Conservation (phyloP, 1,140 invertebrate genomes). For the Cotesia chilonis region DNA sequence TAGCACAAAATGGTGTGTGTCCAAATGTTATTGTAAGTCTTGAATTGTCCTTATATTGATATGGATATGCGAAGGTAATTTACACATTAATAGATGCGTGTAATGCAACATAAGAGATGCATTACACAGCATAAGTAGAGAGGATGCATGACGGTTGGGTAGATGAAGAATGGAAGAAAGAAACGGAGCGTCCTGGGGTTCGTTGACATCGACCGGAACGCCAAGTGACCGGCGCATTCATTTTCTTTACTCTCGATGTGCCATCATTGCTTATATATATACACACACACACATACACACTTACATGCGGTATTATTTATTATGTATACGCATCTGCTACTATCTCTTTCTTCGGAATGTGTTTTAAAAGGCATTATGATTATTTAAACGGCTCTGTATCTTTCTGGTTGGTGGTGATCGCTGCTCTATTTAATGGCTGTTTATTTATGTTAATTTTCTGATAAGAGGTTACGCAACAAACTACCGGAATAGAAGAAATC, state of each 20-base stretch:
- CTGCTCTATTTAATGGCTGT: not conserved
- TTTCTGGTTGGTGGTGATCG: too few relatives aligned
- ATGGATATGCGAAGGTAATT: conserved; percentile 17
- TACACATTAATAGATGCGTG: conserved; percentile 32
- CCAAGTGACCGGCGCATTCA: conserved; percentile 53
- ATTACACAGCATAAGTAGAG: conserved; percentile 18
- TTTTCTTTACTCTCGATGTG: conserved; percentile 45
- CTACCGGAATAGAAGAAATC: not conserved
- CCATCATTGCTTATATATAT: conserved; percentile 30
- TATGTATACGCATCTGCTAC: not conserved
- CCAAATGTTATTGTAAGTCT: too few relatives aligned
- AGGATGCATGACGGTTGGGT: conserved; percentile 24
- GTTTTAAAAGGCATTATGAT: not conserved
- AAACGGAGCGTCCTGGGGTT: conserved; percentile 46
- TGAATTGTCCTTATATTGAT: too few relatives aligned
- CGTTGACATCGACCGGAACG: conserved; percentile 58
- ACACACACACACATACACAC: not conserved
- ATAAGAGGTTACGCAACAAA: too few relatives aligned
- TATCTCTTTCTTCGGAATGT: not conserved
- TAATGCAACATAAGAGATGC: not conserved
- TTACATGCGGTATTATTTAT: not conserved
- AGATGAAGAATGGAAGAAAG: conserved; percentile 44
- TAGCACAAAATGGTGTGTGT: too few relatives aligned
- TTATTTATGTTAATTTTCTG: not conserved
- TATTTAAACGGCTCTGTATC: too few relatives aligned